These are phyloP conservation scores for Equus przewalskii DNA, from an alignment of 2,113 vertebrate species.

Conservation along the genomic window DNA sequence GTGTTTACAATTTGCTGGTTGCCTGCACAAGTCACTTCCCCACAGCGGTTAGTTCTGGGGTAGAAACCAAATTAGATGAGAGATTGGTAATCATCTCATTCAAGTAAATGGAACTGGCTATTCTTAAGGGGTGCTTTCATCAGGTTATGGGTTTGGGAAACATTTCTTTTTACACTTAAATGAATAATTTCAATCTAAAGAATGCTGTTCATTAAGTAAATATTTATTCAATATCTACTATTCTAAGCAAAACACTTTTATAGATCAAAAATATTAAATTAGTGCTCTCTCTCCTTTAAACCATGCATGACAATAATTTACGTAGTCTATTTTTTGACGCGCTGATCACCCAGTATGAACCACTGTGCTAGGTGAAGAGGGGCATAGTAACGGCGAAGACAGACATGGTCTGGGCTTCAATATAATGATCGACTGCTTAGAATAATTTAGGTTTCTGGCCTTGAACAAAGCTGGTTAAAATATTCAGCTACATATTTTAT, in stretches of 20 bases:
- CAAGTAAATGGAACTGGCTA: not conserved
- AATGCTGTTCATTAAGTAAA: not conserved
- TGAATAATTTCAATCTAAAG: not conserved
- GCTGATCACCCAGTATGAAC: not conserved
- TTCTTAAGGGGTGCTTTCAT: not conserved
- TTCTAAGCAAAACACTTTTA: not conserved
- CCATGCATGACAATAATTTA: not conserved
- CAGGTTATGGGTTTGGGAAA: not conserved
- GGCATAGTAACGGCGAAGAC: not conserved
- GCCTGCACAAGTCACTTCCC: not conserved
- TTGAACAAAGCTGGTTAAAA: not conserved
- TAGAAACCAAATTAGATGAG: conserved; percentile 27
- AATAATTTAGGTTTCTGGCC: not conserved
- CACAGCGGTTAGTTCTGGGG: not conserved
- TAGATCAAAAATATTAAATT: not conserved
- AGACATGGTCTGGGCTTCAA: not conserved
- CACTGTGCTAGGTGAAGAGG: not conserved
- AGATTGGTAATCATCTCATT: not conserved
- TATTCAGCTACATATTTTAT: not conserved
- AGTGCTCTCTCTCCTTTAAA: not conserved
- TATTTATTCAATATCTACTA: not conserved
- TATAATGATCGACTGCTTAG: not conserved
- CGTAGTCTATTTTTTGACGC: not conserved
- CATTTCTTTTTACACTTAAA: not conserved
- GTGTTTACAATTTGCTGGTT: conserved; percentile 29